Evolutionary conservation across 2,888 invertebrate genomes (phyloP).

Genomic region (Cynaeus angustus): DNA sequence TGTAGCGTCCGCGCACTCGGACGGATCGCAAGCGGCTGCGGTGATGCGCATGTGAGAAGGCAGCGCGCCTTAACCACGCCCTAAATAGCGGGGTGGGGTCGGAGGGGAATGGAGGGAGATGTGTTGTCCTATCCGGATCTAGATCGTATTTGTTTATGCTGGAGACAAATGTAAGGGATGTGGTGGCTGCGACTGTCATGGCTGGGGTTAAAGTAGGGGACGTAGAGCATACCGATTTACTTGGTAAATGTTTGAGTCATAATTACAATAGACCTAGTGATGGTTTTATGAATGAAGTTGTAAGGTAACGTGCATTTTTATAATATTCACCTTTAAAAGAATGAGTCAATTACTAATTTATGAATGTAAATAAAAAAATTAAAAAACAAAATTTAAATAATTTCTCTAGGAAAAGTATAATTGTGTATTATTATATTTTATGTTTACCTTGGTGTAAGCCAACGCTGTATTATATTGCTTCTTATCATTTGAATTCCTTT

Average conservation of each 20-base stretch:
- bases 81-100: constrained; percentile 59
- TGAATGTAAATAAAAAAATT: no score
- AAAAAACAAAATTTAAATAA: no score
- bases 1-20: constrained; percentile 66
- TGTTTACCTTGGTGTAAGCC: no score
- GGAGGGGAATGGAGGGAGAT: constrained; percentile 63
- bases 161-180: constrained; percentile 53
- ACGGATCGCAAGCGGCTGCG: constrained; percentile 66
- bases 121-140: constrained; percentile 64
- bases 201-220: constrained; percentile 16
- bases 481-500: no score
- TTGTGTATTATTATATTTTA: no score
- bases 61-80: constrained; percentile 62
- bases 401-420: no score
- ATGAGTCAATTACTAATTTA: no score
- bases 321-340: no score
- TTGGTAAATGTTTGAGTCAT: constrained; percentile 3
- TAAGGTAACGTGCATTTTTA: constrained; percentile 19
- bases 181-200: constrained; percentile 18
- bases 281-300: constrained; percentile 35
- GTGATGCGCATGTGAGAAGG: constrained; percentile 65
- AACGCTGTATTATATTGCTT: no score
- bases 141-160: constrained; percentile 61
- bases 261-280: constrained; percentile 20
- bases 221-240: constrained; percentile 2